These are phyloP conservation scores for Martes martes DNA, from an alignment of 2,113 vertebrate genomes.

Conservation along the genomic window DNA sequence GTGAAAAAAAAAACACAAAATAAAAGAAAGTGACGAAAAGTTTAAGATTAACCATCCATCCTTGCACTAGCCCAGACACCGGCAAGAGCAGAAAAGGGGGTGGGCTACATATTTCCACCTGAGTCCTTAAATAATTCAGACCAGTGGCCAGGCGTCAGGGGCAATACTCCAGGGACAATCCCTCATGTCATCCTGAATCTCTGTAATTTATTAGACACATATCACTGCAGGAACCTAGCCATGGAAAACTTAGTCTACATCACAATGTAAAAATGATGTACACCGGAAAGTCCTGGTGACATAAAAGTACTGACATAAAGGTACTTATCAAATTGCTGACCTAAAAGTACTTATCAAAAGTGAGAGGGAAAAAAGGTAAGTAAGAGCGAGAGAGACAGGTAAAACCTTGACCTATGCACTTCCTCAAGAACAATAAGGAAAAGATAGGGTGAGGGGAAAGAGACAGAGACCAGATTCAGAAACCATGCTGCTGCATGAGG, in stretches of 20 bases:
- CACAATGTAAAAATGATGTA: slow-evolving; percentile 64
- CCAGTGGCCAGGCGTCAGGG: not conserved
- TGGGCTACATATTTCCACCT: not conserved
- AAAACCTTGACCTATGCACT: not conserved
- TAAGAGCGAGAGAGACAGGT: not conserved
- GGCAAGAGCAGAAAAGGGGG: not conserved
- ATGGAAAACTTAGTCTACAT: slow-evolving; percentile 47
- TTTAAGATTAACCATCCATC: not conserved
- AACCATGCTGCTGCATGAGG: not conserved
- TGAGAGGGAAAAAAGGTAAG: not conserved
- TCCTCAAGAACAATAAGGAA: not conserved
- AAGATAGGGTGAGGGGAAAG: not conserved
- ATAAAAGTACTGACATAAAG: not conserved
- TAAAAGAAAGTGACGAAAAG: not conserved
- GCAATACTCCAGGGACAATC: not conserved
- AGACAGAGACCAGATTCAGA: not conserved
- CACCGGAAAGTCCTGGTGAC: slow-evolving; percentile 45
- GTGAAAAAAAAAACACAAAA: not conserved
- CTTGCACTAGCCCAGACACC: not conserved
- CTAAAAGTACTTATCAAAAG: too few species aligned
- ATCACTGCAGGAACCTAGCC: slow-evolving; percentile 47
- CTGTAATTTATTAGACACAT: slow-evolving; percentile 45
- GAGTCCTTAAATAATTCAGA: not conserved
- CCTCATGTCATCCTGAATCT: not conserved
- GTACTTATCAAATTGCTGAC: too few species aligned